Conservation (phyloP, 2,113 vertebrate species). For the Mystacornis crossleyi region DNA sequence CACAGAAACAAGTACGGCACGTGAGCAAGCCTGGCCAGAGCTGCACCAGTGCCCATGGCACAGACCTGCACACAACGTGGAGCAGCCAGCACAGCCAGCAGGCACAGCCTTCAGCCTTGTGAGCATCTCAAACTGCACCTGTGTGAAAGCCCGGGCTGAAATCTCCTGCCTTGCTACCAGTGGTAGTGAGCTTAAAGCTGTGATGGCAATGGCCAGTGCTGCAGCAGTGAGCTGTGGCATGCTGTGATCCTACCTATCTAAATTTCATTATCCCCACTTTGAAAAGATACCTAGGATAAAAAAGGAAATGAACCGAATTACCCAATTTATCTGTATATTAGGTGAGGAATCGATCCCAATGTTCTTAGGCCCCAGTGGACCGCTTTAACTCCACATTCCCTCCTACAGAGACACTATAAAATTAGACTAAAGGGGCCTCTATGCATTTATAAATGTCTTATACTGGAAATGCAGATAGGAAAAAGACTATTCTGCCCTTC, state of each 20-base stretch:
- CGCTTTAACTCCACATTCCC: neutral
- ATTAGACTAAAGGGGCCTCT: neutral
- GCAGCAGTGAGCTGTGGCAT: neutral
- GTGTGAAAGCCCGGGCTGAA: neutral
- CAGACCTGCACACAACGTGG: neutral
- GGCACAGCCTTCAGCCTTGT: neutral
- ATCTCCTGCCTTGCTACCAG: neutral
- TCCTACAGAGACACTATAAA: neutral
- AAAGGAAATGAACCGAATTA: neutral
- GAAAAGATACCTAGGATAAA: neutral
- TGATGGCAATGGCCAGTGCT: neutral
- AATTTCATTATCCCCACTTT: neutral
- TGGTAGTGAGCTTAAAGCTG: neutral
- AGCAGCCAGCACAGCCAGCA: neutral
- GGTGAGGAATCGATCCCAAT: neutral
- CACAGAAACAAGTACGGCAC: neutral
- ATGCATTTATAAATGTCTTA: neutral
- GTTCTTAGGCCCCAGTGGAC: neutral
- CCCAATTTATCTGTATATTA: neutral
- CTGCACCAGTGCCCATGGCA: neutral
- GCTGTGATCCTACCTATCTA: neutral
- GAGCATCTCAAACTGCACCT: neutral
- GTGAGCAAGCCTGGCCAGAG: accelerated
- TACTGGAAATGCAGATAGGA: neutral
- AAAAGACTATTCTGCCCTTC: neutral